Base-by-base conservation (phyloP, 2,888 invertebrate species). In the Patella caerulea region DNA sequence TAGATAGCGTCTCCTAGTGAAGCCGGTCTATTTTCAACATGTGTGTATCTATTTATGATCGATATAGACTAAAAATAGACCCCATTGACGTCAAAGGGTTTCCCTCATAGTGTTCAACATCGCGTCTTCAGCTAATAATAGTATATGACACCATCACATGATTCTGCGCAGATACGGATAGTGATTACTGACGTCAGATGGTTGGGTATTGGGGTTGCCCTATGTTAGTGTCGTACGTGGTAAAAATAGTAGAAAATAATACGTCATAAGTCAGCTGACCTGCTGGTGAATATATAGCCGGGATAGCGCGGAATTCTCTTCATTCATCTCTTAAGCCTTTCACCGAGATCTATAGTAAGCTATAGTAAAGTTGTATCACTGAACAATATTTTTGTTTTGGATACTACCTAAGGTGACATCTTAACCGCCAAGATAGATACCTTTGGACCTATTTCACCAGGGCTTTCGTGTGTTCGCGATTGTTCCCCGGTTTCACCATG, bases 191-290 rank as follows among this genome's bases (percentile, higher is more conserved):
- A 65, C 65, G 65, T 65, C 65, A 65, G 24, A 65, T 24, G 12
- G 19, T 19, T 14, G 24, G 65, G 24, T 65, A 65, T 24, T 65
- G 65, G 65, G 65, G 65, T 65, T 65, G 65, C 65, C 65, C 65
- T 65, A 65, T 24, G 65, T 65, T 65, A 65, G 65, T 65, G 65
- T 65, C 65, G 65, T 65, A 65, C 24, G 65, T 65, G 24, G 65
- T 65, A 65, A 65, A 65, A 65, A 65, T 65, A 65, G 65, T 24
- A 65, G 19, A 19, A 65, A 24, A 24, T 19, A 65, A 19, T 65
- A 65, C 65, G 65, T 65, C 65, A 65, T 65, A 65, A 65, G 65
- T 65, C 65, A 65, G 65, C 19, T 65, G 65, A 24, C 45, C 45
- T 7, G 9, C 45, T 45, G 45, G 45, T 45, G 45, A 45, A 45